A percentile compares a stretch with the other conserved stretches of the same genome.
Evolutionary conservation across 2,113 vertebrate species (phyloP).

Genomic region (Diphyllodes magnificus): DNA sequence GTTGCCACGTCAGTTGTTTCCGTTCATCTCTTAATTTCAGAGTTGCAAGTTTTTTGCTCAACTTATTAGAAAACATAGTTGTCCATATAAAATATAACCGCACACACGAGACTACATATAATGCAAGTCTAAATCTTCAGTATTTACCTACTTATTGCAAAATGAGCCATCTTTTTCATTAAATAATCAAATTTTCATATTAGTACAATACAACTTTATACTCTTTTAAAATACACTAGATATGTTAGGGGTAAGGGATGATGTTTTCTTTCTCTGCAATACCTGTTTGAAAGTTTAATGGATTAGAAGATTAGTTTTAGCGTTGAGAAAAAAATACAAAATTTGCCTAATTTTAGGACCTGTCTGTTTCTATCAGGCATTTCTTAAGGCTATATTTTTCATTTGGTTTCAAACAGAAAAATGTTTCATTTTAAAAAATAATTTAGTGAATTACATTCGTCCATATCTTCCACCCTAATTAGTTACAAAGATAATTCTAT

Average conservation of each 20-base stretch:
- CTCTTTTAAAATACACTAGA: conserved; percentile 80
- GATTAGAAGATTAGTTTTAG: conserved; percentile 79
- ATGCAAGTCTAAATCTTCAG: conserved; percentile 75
- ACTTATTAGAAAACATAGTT: conserved; percentile 69
- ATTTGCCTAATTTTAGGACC: conserved; percentile 75
- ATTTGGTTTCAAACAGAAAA: conserved; percentile 82
- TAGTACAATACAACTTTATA: conserved; percentile 82
- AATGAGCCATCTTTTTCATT: conserved; percentile 79
- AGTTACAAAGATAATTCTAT: conserved; percentile 81
- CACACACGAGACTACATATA: conserved; percentile 75
- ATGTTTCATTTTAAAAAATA: conserved; percentile 80
- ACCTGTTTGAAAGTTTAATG: conserved; percentile 76
- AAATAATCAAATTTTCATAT: conserved; percentile 80
- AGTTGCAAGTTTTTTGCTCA: conserved; percentile 62
- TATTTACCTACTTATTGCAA: conserved; percentile 84
- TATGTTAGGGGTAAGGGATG: conserved; percentile 75
- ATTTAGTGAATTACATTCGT: conserved; percentile 85
- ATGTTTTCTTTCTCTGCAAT: conserved; percentile 73
- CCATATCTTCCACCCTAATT: conserved; percentile 77
- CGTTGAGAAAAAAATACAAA: conserved; percentile 71
- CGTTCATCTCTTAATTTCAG: conserved; percentile 49
- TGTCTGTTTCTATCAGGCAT: conserved; percentile 73
- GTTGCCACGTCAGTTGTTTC: conserved; percentile 54
- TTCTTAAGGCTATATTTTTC: conserved; percentile 81
- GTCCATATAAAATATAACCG: conserved; percentile 77